Percentiles rank a stretch among this genome's conserved stretches.
Conservation (phyloP, 2,888 invertebrate species). For the Papilio elwesi region DNA sequence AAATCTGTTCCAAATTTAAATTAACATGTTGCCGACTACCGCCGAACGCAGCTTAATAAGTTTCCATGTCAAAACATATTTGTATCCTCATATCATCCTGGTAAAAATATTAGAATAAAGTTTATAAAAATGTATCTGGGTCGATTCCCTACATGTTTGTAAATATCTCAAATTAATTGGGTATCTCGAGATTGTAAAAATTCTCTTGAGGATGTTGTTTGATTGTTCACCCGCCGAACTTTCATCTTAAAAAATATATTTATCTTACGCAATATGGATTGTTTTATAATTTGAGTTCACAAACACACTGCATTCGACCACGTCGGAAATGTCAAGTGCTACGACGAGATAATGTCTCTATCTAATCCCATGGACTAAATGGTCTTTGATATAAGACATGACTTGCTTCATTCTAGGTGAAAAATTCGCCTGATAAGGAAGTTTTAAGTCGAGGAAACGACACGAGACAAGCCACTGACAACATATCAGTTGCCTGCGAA, state of each 20-base stretch:
- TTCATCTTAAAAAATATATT: not conserved
- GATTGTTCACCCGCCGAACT: too few relatives aligned
- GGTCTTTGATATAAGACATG: constrained; percentile 26
- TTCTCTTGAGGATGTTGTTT: too few relatives aligned
- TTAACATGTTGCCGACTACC: too few relatives aligned
- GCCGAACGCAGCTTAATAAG: too few relatives aligned
- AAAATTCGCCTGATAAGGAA: constrained; percentile 6
- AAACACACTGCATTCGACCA: constrained; percentile 47
- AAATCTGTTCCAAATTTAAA: too few relatives aligned
- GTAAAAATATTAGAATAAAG: too few relatives aligned
- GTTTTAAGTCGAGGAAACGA: not conserved
- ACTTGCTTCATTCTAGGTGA: constrained; percentile 24
- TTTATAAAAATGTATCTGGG: too few relatives aligned
- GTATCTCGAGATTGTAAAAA: too few relatives aligned
- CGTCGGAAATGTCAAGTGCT: constrained; percentile 53
- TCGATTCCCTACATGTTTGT: too few relatives aligned
- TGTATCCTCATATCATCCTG: too few relatives aligned
- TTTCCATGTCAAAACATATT: too few relatives aligned
- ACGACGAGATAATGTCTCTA: constrained; percentile 49
- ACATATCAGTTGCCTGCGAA: not conserved
- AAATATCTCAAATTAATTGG: too few relatives aligned
- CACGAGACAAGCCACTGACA: not conserved
- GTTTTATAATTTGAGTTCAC: constrained; percentile 37
- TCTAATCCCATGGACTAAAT: constrained; percentile 47
- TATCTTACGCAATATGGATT: constrained; percentile 15